phyloP scores from a whole-genome alignment of 2,113 vertebrate genomes.

The Chionis minor region DNA sequence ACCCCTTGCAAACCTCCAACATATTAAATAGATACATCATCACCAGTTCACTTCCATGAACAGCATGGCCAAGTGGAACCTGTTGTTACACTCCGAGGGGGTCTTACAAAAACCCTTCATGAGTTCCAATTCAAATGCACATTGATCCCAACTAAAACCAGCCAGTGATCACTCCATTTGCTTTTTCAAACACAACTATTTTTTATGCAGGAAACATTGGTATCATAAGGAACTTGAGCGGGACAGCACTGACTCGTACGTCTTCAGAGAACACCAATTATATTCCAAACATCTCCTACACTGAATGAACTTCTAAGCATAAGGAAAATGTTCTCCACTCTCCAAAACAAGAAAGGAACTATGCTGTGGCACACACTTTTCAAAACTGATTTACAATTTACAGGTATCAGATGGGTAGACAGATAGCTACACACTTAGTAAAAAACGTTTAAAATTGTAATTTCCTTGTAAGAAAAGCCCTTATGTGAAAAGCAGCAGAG shows the following conservation, averaged over 20 bases:
- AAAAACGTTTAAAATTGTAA: background rate
- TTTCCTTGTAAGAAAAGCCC: background rate
- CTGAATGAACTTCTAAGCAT: background rate
- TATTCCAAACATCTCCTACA: background rate
- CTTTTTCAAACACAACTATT: background rate
- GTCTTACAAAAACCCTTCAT: background rate
- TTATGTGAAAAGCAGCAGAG: background rate
- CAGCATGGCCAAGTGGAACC: background rate
- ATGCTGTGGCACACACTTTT: background rate
- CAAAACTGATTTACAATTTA: background rate
- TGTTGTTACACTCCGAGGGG: background rate
- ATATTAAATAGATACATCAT: background rate
- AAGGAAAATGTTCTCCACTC: background rate
- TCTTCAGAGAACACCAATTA: background rate
- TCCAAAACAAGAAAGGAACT: background rate
- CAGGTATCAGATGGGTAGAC: background rate
- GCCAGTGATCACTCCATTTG: background rate
- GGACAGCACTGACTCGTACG: background rate
- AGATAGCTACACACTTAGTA: background rate
- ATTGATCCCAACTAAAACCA: background rate
- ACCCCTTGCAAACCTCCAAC: background rate
- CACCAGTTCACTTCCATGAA: background rate
- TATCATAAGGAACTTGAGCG: background rate
- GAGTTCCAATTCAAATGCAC: background rate
- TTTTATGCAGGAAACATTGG: background rate